Evolutionary conservation across 2,797 vertebrate species (phyloP).

Genomic region (Lophius americanus): DNA sequence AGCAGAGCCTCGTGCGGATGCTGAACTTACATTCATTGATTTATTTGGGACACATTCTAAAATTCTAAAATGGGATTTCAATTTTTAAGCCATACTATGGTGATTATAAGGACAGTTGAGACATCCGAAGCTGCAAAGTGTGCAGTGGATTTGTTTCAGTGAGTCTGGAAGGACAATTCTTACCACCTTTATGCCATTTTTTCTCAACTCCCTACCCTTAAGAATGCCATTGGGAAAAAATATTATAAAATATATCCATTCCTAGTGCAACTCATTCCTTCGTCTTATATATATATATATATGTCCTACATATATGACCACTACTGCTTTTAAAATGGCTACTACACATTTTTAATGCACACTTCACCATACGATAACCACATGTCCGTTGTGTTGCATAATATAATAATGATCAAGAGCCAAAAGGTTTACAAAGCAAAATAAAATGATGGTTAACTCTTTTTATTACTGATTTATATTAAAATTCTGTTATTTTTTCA

Average conservation of each 20-base stretch:
- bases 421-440: too few species aligned
- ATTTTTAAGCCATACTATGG: not conserved
- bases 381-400: too few species aligned
- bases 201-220: constrained; percentile 32
- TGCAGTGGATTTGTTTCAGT: not conserved
- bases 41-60: too few species aligned
- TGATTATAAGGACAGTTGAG: constrained; percentile 1
- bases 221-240: constrained; percentile 32
- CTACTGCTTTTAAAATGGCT: too few species aligned
- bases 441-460: too few species aligned
- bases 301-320: too few species aligned
- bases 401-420: too few species aligned
- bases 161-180: constrained; percentile 18
- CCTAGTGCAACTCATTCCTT: constrained; percentile 1
- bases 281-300: too few species aligned
- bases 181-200: constrained; percentile 4
- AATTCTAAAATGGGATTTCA: not conserved
- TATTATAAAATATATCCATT: constrained; percentile 33
- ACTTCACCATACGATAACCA: too few species aligned
- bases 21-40: not conserved
- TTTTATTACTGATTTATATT: too few species aligned
- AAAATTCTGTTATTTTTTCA: too few species aligned
- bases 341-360: too few species aligned
- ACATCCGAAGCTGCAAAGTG: constrained; percentile 14
- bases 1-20: constrained; percentile 5